A percentile compares a stretch with the other conserved stretches of the same genome.
phyloP scores from a whole-genome alignment of 2,797 vertebrate genomes.

The Staurois parvus region DNA sequence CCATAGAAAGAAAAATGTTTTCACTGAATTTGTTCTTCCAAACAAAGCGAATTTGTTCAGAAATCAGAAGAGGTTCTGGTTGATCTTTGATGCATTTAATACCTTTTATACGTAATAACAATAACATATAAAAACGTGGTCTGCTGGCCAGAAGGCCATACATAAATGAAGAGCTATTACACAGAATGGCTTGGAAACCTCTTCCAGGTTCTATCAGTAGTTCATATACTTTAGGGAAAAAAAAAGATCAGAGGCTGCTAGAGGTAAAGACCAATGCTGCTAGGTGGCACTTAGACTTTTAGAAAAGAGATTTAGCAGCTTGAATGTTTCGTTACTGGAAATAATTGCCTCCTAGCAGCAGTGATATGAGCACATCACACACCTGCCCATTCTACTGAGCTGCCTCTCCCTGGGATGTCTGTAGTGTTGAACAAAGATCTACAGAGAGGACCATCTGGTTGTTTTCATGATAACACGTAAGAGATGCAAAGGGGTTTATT shows the following conservation, averaged over 20 bases:
- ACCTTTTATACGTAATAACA: neutral
- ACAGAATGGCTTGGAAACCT: constrained; percentile 1
- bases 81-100: constrained; percentile 3
- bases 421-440: constrained; percentile 61
- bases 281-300: constrained; percentile 61
- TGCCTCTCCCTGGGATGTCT: constrained; percentile 58
- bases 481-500: constrained; percentile 63
- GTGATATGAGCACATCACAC: constrained; percentile 61
- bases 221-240: constrained; percentile 35
- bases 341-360: constrained; percentile 62
- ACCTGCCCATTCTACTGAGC: constrained; percentile 61
- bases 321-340: constrained; percentile 60
- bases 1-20: neutral
- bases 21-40: neutral
- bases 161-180: neutral
- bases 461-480: constrained; percentile 63
- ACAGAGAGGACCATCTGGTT: constrained; percentile 62
- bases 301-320: constrained; percentile 62
- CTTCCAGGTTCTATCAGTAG: constrained; percentile 21
- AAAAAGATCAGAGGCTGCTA: constrained; percentile 46
- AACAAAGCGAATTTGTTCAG: neutral
- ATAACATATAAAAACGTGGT: neutral
- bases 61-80: neutral
- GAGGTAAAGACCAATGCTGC: constrained; percentile 53
- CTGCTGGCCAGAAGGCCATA: constrained; percentile 19